phyloP scores from a whole-genome alignment of 2,797 vertebrate genomes.

The Prunella strophiata region DNA sequence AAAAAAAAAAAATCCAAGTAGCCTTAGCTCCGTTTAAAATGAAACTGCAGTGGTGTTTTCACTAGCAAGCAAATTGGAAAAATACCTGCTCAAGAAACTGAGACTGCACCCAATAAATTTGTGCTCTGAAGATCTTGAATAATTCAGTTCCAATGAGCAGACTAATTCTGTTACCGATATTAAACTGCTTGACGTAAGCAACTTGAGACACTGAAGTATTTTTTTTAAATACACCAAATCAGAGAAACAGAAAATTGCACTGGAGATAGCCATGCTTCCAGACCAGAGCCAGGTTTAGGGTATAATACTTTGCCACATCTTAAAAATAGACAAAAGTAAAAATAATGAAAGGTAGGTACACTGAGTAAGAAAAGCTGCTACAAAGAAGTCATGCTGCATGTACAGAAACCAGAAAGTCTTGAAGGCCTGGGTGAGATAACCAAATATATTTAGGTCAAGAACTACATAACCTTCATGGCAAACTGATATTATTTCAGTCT shows the following conservation, averaged over 20 bases:
- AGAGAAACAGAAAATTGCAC: background rate
- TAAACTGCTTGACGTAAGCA: background rate
- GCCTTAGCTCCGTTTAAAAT: background rate
- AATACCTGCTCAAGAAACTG: background rate
- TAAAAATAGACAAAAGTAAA: background rate
- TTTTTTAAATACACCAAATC: background rate
- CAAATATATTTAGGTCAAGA: background rate
- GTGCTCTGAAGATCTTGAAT: background rate
- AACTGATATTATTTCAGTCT: background rate
- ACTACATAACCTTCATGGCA: background rate
- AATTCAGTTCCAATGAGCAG: background rate
- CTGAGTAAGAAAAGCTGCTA: background rate
- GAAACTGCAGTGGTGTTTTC: background rate
- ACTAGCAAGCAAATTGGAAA: background rate
- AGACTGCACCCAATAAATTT: background rate
- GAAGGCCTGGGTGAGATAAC: background rate
- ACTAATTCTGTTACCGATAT: background rate
- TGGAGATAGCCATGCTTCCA: background rate
- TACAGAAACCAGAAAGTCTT: background rate
- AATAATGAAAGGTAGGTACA: background rate
- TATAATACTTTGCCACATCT: background rate
- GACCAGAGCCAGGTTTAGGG: background rate
- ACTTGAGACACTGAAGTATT: background rate
- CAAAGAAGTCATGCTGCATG: background rate
- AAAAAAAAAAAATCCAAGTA: background rate